Evolutionary conservation across 2,888 invertebrate species (phyloP), one percentile per base, ranked within the genome.

Genomic region (Ennomos fuscantarius): DNA sequence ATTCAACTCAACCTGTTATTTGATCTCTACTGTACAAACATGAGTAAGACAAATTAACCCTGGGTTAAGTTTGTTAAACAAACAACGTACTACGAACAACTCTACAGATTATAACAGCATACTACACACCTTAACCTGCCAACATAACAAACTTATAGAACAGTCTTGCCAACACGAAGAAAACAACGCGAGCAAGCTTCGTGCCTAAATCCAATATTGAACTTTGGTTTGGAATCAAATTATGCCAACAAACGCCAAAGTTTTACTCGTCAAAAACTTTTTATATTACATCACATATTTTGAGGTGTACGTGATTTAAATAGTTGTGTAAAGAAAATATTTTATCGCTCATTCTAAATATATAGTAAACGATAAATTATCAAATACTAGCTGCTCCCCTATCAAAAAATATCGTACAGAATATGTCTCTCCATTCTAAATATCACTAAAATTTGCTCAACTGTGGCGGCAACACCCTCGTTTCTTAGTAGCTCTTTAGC

Each of bases 131-230:
- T 47, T 37, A 53, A 37, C 34, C 47, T 45, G 50, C 43, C 55
- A 62, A 59, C 59, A 48, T 65, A 63, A 60, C 42, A 52, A 66
- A 66, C 54, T 61, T 62, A 62, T 50, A 61, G 62, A 66, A 62
- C 62, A 66, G 43, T 55, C 31, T 36, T 54, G 43, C 55, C 54
- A 60, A 62, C 66, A 61, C 44, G 54, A 40, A 64, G 62, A 64
- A 60, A 63, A 62, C 62, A 62, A 58, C 47, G 51, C 37, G 66
- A 69, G 68, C 70, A 65, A 68, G 51, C 62, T 67, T 64, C 65
- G 60, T 69, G 65, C 64, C 69, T 46, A 76, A 78, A 77, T 73
- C 76, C 77, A 79, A 79, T 79, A 79, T 78, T 73, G 72, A 69
- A 76, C 67, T 79, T 78, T 63, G 69, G 69, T 72, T 69, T 57